Base-by-base conservation (phyloP, 2,797 vertebrate species). In the Helostoma temminkii region DNA sequence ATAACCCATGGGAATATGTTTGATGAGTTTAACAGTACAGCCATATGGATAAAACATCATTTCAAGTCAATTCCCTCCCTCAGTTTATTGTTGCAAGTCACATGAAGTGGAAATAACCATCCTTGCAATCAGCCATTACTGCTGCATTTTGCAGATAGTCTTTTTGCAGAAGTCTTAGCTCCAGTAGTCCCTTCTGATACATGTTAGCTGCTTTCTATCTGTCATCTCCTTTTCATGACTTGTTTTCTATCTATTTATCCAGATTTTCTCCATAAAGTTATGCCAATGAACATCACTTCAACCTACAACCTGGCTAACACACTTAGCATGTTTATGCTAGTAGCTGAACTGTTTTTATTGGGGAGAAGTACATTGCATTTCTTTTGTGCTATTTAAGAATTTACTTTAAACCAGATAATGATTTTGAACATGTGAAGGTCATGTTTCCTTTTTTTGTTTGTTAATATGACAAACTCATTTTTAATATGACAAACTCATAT, bases 21-120 rank as follows among this genome's bases (percentile, higher is more conserved):
- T 78, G 66, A 82, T 81, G 73, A 63, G 70, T 84, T 74, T 72
- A 82, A 70, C 83, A 82, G 60, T 2, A 19, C 19, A 1, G 28
- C 55, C 79, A 76, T 56, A 78, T 81, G 79, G 69, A 84, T 54
- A 63, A 71, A 77, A 43, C 72, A 77, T 84, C 21, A 70, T 60
- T 62, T 74, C 61, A 57, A 69, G 64, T 80, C 61, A 73, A 22
- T 68, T 85, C 43, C 37, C 50, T 50, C 39, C 61, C 57, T 59
- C 45, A 1, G 58, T 74, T 76, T 72, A 85, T 86, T 87, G 69
- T 79, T 71, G 52, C 55, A 73, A 32, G 59, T 73, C 79, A 65
- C 52, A 77, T 48, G 39, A 53, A 57, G 62, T 64, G 75, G 79
- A 82, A 82, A 81, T 73, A 70, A 67, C 53, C 50, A 6, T 39